Evolutionary conservation across 1,140 invertebrate species (phyloP).

Genomic region (Phortica variegata): DNA sequence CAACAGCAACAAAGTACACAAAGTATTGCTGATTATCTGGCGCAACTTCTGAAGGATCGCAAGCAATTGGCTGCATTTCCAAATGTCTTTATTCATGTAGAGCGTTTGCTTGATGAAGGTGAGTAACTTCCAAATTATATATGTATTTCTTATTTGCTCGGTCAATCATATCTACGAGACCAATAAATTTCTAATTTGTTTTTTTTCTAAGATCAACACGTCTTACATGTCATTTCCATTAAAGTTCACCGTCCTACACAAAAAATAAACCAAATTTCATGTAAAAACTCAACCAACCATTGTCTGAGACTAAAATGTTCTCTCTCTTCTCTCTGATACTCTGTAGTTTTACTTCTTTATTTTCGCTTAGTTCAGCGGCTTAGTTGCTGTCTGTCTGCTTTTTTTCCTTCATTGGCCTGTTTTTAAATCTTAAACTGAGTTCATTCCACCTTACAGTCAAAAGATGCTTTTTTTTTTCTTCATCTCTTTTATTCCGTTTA

Average conservation of each 20-base stretch:
- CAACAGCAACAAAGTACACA: constrained; percentile 75
- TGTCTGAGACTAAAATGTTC: not conserved
- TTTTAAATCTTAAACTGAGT: no score
- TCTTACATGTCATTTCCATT: not conserved
- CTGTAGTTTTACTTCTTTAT: constrained; percentile 15
- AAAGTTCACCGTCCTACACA: not conserved
- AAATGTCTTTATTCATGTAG: constrained; percentile 98
- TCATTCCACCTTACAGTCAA: constrained; percentile 49
- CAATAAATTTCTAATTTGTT: not conserved
- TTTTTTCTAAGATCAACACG: not conserved
- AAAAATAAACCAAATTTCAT: not conserved
- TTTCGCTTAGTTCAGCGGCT: constrained; percentile 15
- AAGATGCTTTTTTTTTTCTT: constrained; percentile 19
- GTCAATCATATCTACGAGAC: not conserved
- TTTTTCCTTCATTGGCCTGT: constrained; percentile 7
- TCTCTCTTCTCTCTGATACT: constrained; percentile 5
- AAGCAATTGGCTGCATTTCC: constrained; percentile 99
- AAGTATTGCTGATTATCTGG: constrained; percentile 98
- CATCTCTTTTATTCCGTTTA: not conserved
- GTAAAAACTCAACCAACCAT: not conserved
- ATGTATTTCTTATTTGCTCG: not conserved
- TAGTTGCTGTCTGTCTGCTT: constrained; percentile 20
- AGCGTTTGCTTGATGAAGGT: constrained; percentile 99
- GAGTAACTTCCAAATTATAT: constrained; percentile 13
- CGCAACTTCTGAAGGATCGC: constrained; percentile 99